Evolutionary conservation across 2,888 invertebrate species (phyloP).

Genomic region (Drosophila subquinaria): DNA sequence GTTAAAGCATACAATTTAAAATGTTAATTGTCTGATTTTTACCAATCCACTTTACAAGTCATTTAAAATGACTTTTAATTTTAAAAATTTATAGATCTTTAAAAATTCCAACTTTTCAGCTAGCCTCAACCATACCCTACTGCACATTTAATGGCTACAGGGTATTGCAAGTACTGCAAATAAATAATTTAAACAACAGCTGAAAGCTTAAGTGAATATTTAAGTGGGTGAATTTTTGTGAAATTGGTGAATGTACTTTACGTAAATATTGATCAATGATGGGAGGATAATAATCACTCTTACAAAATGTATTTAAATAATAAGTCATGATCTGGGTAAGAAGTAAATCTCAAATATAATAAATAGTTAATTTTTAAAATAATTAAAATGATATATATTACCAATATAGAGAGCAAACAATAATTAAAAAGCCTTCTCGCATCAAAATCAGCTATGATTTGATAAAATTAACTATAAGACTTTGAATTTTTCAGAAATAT

Average conservation of each 20-base stretch:
- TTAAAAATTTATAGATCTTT: neutral
- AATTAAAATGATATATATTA: neutral
- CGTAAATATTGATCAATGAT: slow-evolving; percentile 30
- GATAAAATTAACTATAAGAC: too few species aligned
- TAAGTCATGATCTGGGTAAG: neutral
- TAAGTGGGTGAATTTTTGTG: slow-evolving; percentile 18
- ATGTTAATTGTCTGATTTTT: too few species aligned
- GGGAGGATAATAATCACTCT: slow-evolving; percentile 1
- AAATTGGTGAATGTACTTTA: slow-evolving; percentile 36
- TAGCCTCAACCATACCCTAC: neutral
- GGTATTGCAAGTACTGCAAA: slow-evolving; percentile 2
- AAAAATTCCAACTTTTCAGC: neutral
- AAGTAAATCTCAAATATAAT: too few species aligned
- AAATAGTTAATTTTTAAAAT: neutral
- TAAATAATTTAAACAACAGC: slow-evolving; percentile 24
- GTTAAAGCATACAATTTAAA: too few species aligned
- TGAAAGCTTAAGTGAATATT: neutral
- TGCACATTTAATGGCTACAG: neutral
- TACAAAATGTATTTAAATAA: neutral
- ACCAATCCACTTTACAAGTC: too few species aligned
- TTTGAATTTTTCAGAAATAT: too few species aligned
- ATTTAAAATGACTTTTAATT: too few species aligned
- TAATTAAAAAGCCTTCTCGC: neutral
- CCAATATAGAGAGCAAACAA: neutral
- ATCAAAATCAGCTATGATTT: neutral